Conservation (phyloP, 2,888 invertebrate genomes). For the Scaptomyza parva region DNA sequence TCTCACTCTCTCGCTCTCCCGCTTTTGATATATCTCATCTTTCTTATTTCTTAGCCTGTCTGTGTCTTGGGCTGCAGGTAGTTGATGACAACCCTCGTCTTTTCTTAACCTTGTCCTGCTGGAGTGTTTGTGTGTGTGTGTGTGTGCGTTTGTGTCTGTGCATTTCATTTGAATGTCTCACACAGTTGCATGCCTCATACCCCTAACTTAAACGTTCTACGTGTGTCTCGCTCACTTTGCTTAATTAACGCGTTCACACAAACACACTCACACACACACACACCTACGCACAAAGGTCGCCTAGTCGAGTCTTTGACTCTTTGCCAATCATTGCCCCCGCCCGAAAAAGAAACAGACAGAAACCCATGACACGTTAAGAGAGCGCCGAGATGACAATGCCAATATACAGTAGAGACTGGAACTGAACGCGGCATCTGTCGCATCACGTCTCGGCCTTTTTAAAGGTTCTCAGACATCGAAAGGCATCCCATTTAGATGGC, state of each 20-base stretch:
- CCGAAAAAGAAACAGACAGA: not conserved
- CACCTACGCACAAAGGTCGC: constrained; percentile 62
- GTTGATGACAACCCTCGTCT: constrained; percentile 38
- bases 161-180: constrained; percentile 74
- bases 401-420: constrained; percentile 42
- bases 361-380: constrained; percentile 25
- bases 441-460: constrained; percentile 65
- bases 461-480: constrained; percentile 65
- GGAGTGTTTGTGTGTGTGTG: constrained; percentile 5
- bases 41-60: constrained; percentile 19
- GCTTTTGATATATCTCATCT: not conserved
- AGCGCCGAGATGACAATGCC: constrained; percentile 62
- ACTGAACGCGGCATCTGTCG: constrained; percentile 54
- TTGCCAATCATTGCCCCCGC: constrained; percentile 77
- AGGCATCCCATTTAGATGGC: constrained; percentile 50
- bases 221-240: constrained; percentile 80
- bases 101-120: constrained; percentile 55
- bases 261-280: constrained; percentile 55
- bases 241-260: constrained; percentile 75
- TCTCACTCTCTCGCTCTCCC: not conserved
- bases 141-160: constrained; percentile 49
- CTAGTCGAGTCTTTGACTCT: constrained; percentile 70
- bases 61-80: constrained; percentile 56
- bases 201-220: constrained; percentile 35
- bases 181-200: constrained; percentile 31